Evolutionary conservation across 2,797 vertebrate genomes (phyloP).

Genomic region (Pangasius sanitwongsei): DNA sequence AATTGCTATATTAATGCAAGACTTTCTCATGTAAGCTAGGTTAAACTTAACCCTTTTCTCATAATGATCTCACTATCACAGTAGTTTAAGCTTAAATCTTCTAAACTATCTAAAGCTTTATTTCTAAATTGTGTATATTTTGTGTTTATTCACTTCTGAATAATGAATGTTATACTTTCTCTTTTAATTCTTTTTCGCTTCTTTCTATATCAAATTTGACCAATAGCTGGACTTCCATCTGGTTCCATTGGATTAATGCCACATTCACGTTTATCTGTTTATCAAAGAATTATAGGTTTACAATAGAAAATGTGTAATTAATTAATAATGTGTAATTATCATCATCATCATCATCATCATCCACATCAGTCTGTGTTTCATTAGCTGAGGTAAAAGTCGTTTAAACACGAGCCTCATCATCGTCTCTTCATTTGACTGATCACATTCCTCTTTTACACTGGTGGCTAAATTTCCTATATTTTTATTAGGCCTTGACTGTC

Average conservation of each 20-base stretch:
- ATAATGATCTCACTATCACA: background rate
- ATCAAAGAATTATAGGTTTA: background rate
- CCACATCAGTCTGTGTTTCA: background rate
- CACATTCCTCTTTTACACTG: background rate
- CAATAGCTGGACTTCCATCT: background rate
- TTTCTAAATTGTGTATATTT: background rate
- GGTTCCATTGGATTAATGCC: background rate
- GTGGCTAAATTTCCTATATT: background rate
- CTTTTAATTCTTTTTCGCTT: background rate
- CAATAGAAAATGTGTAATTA: background rate
- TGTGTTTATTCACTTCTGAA: too few species aligned
- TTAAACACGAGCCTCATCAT: background rate
- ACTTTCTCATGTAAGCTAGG: background rate
- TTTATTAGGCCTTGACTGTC: background rate
- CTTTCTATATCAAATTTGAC: background rate
- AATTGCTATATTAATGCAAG: background rate
- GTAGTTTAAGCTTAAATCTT: background rate
- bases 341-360: background rate
- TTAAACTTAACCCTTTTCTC: background rate
- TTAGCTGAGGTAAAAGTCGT: background rate
- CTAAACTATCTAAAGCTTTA: background rate
- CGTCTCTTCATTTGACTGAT: background rate
- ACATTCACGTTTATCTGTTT: background rate
- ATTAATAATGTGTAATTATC: background rate
- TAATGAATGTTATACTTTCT: background rate